phyloP scores from a whole-genome alignment of 2,888 invertebrate genomes.

The Sesia apiformis region DNA sequence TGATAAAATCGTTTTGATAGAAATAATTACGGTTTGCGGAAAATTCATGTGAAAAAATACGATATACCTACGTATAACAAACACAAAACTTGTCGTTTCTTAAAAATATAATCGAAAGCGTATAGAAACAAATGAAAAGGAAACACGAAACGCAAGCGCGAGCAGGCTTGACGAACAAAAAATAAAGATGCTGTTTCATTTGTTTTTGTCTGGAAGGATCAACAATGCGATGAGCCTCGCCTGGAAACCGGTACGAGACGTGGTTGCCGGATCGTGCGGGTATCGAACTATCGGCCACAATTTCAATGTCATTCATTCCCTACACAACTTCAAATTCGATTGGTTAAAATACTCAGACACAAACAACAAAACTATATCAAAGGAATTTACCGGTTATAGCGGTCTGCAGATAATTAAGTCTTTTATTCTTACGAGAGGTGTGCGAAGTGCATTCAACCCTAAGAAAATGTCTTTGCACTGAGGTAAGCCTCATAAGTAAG shows the following conservation, averaged over 20 bases:
- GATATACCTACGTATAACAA: no score
- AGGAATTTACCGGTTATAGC: not conserved
- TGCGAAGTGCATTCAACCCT: constrained; percentile 7
- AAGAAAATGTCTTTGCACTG: constrained; percentile 7
- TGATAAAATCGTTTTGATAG: no score
- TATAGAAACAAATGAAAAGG: constrained; percentile 12
- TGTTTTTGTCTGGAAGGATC: constrained; percentile 59
- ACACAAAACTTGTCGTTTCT: no score
- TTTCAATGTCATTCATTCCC: constrained; percentile 34
- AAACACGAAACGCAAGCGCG: constrained; percentile 9
- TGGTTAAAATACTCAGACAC: not conserved
- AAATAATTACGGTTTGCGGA: no score
- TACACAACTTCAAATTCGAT: not conserved
- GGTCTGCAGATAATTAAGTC: not conserved
- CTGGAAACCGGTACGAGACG: constrained; percentile 59
- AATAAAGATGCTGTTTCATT: constrained; percentile 51
- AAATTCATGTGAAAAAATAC: no score
- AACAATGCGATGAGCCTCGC: constrained; percentile 44
- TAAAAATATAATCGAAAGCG: no score
- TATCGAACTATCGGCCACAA: constrained; percentile 51
- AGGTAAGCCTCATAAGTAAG: not conserved
- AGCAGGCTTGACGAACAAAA: constrained; percentile 27
- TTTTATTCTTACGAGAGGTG: not conserved
- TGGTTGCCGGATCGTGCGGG: constrained; percentile 37
- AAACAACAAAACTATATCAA: not conserved